phyloP scores from a whole-genome alignment of 2,888 invertebrate genomes.

The Patella caerulea region DNA sequence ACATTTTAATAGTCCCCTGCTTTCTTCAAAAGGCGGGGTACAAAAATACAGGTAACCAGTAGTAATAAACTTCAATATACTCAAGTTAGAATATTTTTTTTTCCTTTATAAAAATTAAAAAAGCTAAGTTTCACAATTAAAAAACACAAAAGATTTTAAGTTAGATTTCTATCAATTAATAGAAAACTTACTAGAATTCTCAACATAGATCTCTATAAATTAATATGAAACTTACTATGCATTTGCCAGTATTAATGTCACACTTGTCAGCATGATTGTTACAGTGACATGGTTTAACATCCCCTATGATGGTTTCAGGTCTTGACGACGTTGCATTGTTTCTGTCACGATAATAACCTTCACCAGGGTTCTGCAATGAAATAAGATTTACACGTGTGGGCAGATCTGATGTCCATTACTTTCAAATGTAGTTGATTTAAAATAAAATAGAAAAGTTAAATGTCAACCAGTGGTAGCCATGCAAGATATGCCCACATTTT shows the following conservation, averaged over 20 bases:
- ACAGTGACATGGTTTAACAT: conserved; percentile 86
- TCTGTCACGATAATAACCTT: conserved; percentile 85
- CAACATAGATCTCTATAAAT: background rate
- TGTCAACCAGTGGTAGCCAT: too few species aligned
- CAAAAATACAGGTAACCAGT: background rate
- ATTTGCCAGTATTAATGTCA: conserved; percentile 87
- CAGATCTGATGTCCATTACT: too few species aligned
- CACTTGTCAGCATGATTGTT: conserved; percentile 84
- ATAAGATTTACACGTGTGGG: background rate
- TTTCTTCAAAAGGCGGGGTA: too few species aligned
- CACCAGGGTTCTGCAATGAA: conserved; percentile 70
- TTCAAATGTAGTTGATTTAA: too few species aligned
- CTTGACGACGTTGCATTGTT: conserved; percentile 78
- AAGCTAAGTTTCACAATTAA: too few species aligned
- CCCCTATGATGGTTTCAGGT: conserved; percentile 85
- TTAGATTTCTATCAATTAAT: background rate
- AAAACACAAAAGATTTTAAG: too few species aligned
- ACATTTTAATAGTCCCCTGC: too few species aligned
- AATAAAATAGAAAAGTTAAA: too few species aligned
- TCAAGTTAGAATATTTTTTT: too few species aligned
- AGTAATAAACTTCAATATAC: too few species aligned
- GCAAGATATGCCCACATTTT: too few species aligned
- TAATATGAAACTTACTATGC: conserved; percentile 78
- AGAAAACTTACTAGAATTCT: background rate
- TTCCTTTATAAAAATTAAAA: too few species aligned